Base-by-base conservation (phyloP, 1,140 invertebrate species). In the Globodera ellingtonae region DNA sequence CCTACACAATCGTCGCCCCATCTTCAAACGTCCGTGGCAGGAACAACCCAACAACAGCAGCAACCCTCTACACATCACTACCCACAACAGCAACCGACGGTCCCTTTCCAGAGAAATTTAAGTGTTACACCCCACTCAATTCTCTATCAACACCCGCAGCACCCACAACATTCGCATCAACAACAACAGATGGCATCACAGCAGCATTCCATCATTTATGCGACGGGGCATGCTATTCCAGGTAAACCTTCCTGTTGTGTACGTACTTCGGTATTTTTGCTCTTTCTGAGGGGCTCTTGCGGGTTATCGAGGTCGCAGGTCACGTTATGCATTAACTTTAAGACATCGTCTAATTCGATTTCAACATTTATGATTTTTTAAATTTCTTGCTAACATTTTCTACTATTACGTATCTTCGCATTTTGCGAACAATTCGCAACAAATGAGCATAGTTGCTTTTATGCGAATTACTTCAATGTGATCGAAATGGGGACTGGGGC, bases 41-140 rank as follows among this genome's bases (percentile, higher is more conserved):
- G 35, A 35, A 35, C 56, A 0, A 6, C 15, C 56, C 56, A 62
- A 62, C 56, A 62, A 0, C 56, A 62, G 18, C 56, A 62, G 10
- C 56, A 6, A 62, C 6, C 56, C 3, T 50, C 78, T 50, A 48
- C 50, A 52, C 74, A 69, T 9, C 65, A 44, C 35, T 59, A 77
- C 47, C 8, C 46, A 44, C 78, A 79, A 67, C 78, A 81, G 62
- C 78, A 81, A 50, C 35, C 59, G 18, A 62, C 79, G 13, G 70
- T 71, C 21, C 78, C 79, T 46, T 24, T 65, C 78, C 35, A 78
- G 10, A 21, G 50, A 9, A 56, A 52, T 35, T 73, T 56, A 21
- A 62, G 21, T 44, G 56, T 62, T 10, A 6, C 72, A 10, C 44
- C 72, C 0, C 72, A 52, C 46, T 13, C 72, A 35, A 73, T 73